Conservation (phyloP, 2,113 vertebrate species). For the Sclerurus mexicanus region DNA sequence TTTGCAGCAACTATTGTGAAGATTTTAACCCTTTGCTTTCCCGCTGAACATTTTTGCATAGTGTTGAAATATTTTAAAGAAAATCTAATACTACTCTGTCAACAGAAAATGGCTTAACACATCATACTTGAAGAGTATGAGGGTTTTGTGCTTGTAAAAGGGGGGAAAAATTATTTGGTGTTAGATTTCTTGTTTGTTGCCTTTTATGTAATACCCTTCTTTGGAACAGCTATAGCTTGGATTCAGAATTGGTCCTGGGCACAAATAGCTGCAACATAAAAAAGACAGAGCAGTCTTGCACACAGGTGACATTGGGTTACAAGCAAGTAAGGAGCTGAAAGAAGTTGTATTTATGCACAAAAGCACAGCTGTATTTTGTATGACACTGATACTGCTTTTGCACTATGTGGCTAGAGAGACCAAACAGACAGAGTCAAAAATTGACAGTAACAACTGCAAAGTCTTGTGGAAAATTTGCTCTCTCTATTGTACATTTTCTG, state of each 20-base stretch:
- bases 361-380: neutral
- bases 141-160: neutral
- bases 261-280: neutral
- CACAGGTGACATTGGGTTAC: neutral
- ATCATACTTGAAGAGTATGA: neutral
- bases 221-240: neutral
- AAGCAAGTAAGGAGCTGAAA: neutral
- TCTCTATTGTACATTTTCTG: conserved; percentile 11
- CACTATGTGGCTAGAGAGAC: neutral
- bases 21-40: neutral
- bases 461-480: neutral
- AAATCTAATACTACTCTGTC: neutral
- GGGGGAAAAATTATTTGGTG: neutral
- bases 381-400: neutral
- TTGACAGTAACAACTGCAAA: conserved; percentile 62
- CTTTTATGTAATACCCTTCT: neutral
- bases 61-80: neutral
- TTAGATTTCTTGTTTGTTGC: neutral
- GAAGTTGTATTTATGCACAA: neutral
- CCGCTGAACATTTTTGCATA: neutral
- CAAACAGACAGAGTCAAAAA: neutral
- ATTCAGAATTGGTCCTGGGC: neutral
- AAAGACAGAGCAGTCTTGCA: neutral
- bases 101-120: neutral
- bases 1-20: neutral